A percentile compares a stretch with the other conserved stretches of the same genome.
phyloP scores from a whole-genome alignment of 1,140 invertebrate genomes.

The Aphelenchoides besseyi region DNA sequence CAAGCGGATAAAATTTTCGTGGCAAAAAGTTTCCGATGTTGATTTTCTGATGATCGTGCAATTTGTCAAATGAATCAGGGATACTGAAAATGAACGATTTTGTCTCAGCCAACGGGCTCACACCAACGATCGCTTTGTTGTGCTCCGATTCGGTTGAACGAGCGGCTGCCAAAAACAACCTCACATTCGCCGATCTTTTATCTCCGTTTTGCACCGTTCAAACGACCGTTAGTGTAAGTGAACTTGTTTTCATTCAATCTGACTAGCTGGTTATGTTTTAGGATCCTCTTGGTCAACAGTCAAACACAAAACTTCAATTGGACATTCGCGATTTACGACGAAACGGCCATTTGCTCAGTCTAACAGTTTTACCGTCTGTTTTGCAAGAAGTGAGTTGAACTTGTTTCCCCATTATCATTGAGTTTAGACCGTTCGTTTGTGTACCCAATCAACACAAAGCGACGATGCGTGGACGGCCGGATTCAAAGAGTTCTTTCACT shows the following conservation, averaged over 20 bases:
- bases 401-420: conserved; percentile 7
- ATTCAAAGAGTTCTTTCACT: conserved; percentile 40
- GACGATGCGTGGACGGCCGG: conserved; percentile 30
- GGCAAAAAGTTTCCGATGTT: no score
- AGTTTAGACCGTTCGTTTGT: conserved; percentile 29
- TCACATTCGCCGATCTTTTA: conserved; percentile 46
- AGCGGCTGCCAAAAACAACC: conserved; percentile 34
- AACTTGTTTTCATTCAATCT: neutral
- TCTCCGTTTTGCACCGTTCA: conserved; percentile 32
- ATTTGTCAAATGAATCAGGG: no score
- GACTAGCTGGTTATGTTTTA: conserved; percentile 30
- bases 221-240: conserved; percentile 34
- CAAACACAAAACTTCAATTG: conserved; percentile 24
- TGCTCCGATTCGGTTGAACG: conserved; percentile 34
- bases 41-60: no score
- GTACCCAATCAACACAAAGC: neutral
- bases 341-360: conserved; percentile 37
- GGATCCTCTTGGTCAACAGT: conserved; percentile 37
- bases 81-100: conserved; percentile 13
- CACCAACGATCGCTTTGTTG: conserved; percentile 38
- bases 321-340: conserved; percentile 42
- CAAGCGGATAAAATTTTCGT: no score
- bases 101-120: conserved; percentile 22
- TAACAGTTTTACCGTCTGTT: conserved; percentile 49
- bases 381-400: conserved; percentile 40